Percentiles rank a stretch among this genome's conserved stretches.
phyloP scores from a whole-genome alignment of 2,797 vertebrate genomes.

The Spizella passerina region DNA sequence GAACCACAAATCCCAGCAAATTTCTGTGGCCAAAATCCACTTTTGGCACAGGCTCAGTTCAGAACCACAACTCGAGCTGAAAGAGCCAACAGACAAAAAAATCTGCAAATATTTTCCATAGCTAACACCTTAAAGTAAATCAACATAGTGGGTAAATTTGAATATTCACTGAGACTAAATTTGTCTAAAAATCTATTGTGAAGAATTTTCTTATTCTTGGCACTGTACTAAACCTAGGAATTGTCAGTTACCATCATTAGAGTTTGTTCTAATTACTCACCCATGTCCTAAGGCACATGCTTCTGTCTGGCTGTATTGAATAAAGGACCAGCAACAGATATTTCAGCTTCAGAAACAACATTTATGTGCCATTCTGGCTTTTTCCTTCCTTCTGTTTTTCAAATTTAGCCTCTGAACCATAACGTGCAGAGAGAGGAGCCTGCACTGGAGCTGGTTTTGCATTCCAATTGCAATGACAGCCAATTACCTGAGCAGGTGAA shows the following conservation, averaged over 20 bases:
- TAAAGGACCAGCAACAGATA: not conserved
- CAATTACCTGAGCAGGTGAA: not conserved
- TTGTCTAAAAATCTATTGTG: not conserved
- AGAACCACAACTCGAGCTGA: accelerated
- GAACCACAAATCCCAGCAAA: not conserved
- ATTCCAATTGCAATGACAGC: not conserved
- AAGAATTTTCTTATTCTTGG: not conserved
- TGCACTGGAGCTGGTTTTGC: not conserved
- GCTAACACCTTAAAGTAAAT: not conserved
- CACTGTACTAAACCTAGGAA: not conserved
- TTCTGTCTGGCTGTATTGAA: not conserved
- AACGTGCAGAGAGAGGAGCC: not conserved
- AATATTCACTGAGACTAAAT: not conserved
- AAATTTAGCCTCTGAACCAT: not conserved
- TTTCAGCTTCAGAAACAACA: not conserved
- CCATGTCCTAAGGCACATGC: not conserved
- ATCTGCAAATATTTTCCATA: not conserved
- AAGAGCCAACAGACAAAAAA: not conserved
- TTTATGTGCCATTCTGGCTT: not conserved
- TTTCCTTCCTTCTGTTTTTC: not conserved
- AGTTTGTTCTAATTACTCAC: not conserved
- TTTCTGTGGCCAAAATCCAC: not conserved
- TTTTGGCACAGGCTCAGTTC: not conserved
- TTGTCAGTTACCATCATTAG: not conserved
- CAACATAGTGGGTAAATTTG: not conserved